Evolutionary conservation across 2,888 invertebrate species (phyloP), one percentile per base, ranked within the genome.

Genomic region (Ophioninae sp.): DNA sequence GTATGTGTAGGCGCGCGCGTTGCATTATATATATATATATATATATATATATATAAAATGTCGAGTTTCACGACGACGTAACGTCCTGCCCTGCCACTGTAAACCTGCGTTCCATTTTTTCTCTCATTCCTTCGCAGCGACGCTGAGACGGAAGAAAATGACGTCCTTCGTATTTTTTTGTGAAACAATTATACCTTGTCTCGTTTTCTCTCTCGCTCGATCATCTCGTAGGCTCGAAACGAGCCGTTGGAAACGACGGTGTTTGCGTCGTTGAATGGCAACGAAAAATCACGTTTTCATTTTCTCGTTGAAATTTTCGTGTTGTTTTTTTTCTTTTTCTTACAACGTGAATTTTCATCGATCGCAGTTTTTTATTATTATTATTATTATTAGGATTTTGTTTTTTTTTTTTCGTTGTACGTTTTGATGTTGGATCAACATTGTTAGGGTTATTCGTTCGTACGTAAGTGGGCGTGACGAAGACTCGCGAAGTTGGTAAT

Each of bases 61-160:
- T 82, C 73, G 73, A 82, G 82, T 78, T 78, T 82, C 82, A 73
- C 82, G 73, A 73, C 82, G 78, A 78, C 78, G 81, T 81, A 81
- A 81, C 77, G 81, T 81, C 77, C 73, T 81, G 76, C 77, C 23
- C 59, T 76, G 70, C 21, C 65, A 8, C 61, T 39, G 20, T 50
- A 61, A 68, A 77, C 44, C 57, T 50, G 20, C 77, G 77, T 81
- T 77, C 65, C 72, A 73, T 62, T 72, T 77, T 68, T 67, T 41
- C 17, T 70, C 50, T 65, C 65, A 44, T 41, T 79, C 23, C 67
- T 10, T 44, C 21, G 10, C 56, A 41, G 62, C 59, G 50, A 41
- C 21, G 23, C 30, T 39, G 44, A 70, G 37, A 76, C 70, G 70
- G 68, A 62, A 76, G 76, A 72, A 70, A 75, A 59, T 77, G 56